Conservation (phyloP, 2,888 invertebrate species). For the Axea sp. region DNA sequence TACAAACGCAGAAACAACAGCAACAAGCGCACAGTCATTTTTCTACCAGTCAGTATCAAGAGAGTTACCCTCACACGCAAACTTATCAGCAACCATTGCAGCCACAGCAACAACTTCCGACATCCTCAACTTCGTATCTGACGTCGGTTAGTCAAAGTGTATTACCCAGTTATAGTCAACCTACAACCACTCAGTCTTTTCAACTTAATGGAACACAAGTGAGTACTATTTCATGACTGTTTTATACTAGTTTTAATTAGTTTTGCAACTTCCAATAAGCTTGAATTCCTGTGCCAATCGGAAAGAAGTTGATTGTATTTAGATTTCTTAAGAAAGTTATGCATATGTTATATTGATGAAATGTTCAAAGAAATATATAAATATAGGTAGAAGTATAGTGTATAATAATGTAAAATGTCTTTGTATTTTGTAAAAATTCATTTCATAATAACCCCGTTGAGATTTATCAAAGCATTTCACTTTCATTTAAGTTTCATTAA, state of each 20-base stretch:
- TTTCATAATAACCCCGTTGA: too few species aligned
- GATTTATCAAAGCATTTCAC: too few species aligned
- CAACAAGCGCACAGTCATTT: slow-evolving; percentile 76
- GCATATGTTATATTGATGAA: too few species aligned
- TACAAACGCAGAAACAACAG: slow-evolving; percentile 72
- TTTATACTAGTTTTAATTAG: too few species aligned
- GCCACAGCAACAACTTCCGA: slow-evolving; percentile 75
- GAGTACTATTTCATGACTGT: slow-evolving; percentile 21
- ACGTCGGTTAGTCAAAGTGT: slow-evolving; percentile 74
- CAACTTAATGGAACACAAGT: slow-evolving; percentile 76
- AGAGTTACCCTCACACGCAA: slow-evolving; percentile 80
- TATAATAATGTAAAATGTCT: too few species aligned
- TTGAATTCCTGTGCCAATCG: too few species aligned
- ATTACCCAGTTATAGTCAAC: slow-evolving; percentile 76
- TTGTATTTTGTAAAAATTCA: too few species aligned
- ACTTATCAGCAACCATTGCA: slow-evolving; percentile 80
- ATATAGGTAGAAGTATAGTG: too few species aligned
- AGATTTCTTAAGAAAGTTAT: too few species aligned
- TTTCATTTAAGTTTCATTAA: too few species aligned
- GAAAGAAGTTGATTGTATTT: too few species aligned
- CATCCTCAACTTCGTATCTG: slow-evolving; percentile 75
- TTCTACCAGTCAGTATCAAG: slow-evolving; percentile 79
- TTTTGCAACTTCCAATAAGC: background rate
- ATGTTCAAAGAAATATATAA: too few species aligned
- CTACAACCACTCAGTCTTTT: slow-evolving; percentile 72